Evolutionary conservation across 2,113 vertebrate species (phyloP).

Genomic region (Cheirogaleus medius): DNA sequence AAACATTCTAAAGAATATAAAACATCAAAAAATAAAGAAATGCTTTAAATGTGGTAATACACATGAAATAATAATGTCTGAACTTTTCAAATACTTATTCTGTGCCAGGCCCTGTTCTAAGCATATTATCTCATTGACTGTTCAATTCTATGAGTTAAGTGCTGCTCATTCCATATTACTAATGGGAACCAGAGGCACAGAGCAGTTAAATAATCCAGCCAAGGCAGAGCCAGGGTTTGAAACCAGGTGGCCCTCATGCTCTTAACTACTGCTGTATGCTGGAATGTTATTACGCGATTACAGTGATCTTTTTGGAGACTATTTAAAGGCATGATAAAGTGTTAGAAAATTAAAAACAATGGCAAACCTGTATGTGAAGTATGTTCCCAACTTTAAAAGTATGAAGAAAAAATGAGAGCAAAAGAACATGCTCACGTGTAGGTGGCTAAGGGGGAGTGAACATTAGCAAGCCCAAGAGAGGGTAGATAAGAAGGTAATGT

Average conservation of each 20-base stretch:
- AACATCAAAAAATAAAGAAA: background rate
- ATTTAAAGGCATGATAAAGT: background rate
- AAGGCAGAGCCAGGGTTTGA: background rate
- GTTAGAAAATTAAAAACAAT: background rate
- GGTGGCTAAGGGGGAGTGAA: background rate
- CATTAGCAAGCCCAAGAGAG: background rate
- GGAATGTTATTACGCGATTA: background rate
- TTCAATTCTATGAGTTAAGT: background rate
- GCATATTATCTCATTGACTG: background rate
- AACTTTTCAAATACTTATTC: background rate
- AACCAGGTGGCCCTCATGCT: background rate
- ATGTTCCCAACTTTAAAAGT: conserved; percentile 4
- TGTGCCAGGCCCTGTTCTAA: background rate
- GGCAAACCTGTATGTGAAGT: background rate
- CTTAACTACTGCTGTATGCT: background rate
- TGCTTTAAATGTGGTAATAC: background rate
- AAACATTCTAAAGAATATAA: background rate
- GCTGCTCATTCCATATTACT: background rate
- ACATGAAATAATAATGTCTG: background rate
- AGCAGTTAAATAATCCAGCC: background rate
- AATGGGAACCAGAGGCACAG: background rate
- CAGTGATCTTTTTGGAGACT: background rate
- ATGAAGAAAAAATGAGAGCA: background rate
- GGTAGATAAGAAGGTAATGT: background rate
- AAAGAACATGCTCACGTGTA: background rate